Evolutionary conservation across 2,888 invertebrate genomes (phyloP).

Genomic region (Drosophila multiciliata): DNA sequence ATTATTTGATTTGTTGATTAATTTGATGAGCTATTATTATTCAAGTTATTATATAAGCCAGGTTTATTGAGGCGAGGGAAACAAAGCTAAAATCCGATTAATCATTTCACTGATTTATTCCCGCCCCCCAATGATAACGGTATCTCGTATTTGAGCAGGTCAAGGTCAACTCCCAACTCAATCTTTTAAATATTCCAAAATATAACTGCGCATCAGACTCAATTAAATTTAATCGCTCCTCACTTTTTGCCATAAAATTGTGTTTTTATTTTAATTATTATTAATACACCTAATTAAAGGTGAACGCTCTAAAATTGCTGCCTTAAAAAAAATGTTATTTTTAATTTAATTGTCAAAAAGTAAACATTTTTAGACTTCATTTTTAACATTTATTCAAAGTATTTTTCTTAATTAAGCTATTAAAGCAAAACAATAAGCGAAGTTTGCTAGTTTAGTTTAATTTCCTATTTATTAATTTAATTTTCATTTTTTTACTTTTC

Average conservation of each 20-base stretch:
- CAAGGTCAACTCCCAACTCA: neutral
- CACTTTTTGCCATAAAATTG: neutral
- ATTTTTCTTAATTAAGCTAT: neutral
- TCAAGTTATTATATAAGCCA: neutral
- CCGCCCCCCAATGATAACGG: neutral
- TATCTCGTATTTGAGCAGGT: too few relatives aligned
- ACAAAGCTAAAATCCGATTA: neutral
- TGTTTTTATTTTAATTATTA: neutral
- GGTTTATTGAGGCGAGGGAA: neutral
- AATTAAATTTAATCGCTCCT: neutral
- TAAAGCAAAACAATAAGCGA: neutral
- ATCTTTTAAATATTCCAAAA: neutral
- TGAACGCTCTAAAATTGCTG: neutral
- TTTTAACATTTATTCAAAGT: neutral
- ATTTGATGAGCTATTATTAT: neutral
- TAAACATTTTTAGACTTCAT: neutral
- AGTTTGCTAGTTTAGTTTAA: neutral
- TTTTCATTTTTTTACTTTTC: neutral
- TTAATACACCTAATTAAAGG: neutral
- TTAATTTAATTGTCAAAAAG: neutral
- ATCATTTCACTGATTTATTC: neutral
- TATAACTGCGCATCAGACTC: neutral
- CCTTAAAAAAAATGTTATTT: neutral
- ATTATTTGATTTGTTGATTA: neutral
- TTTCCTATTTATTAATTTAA: slow-evolving; percentile 3